Evolutionary conservation across 1,140 invertebrate species (phyloP), one percentile per base, ranked within the genome.

Genomic region (Drosophila melanica): DNA sequence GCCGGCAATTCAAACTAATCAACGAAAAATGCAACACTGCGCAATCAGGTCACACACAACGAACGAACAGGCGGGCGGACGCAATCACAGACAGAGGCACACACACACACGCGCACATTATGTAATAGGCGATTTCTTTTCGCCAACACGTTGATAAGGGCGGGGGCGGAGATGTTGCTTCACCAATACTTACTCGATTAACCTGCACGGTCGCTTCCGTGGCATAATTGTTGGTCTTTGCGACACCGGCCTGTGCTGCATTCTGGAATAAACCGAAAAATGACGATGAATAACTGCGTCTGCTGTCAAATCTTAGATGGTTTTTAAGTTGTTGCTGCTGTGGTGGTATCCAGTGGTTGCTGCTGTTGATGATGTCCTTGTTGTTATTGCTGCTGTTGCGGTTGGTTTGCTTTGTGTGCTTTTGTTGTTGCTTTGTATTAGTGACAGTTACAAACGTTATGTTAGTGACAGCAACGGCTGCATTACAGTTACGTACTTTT

Each of bases 181-280:
- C 30, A 33, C 23, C 47, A 20, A 42, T 66, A 66, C 81, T 81
- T 53, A 91, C 89, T 55, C 89, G 85, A 80, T 92, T 86, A 67
- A 92, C 90, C 89, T 91, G 70, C 20, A 92, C 64, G 55, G 91
- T 92, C 16, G 90, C 91, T 64, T 92, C 90, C 55, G 90, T 92
- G 76, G 91, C 91, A 89, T 90, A 92, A 71, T 91, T 92, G 65
- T 91, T 92, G 62, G 73, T 86, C 68, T 91, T 91, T 58, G 87
- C 70, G 58, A 78, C 77, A 65, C 84, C 87, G 75, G 82, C 69
- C 55, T 85, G 60, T 70, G 89, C 89, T 68, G 86, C 78, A 90
- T 78, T 91, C 90, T 91, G 90, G 90, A 91, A 91, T 69, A 91
- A 78, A 91, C 90, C 90, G 90, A 91, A 91, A 91, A 91, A 91